A percentile compares a stretch with the other conserved stretches of the same genome.
Evolutionary conservation across 1,140 invertebrate genomes (phyloP).

Genomic region (Parapsyche elsis): DNA sequence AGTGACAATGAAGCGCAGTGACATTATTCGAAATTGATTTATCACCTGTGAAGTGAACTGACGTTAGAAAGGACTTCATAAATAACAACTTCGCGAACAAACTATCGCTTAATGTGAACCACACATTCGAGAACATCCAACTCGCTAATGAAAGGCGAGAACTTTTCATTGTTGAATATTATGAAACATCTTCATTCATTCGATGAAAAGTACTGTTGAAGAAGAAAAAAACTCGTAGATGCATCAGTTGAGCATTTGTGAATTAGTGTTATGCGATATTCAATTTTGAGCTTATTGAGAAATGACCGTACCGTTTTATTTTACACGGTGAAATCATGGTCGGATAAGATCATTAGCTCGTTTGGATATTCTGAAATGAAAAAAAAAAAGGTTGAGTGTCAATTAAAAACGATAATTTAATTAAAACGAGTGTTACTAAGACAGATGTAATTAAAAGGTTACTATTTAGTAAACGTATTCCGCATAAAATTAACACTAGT

Average conservation of each 20-base stretch:
- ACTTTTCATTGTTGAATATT: neutral
- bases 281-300: too few relatives aligned
- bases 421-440: slow-evolving; percentile 1
- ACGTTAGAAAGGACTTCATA: slow-evolving; percentile 33
- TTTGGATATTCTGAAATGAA: neutral
- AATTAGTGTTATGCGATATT: too few relatives aligned
- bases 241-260: neutral
- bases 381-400: slow-evolving; percentile 14
- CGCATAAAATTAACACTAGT: too few relatives aligned
- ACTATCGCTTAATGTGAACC: slow-evolving; percentile 14
- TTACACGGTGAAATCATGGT: neutral
- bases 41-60: slow-evolving; percentile 22
- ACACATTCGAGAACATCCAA: neutral
- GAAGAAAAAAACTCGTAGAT: neutral
- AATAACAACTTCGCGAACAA: slow-evolving; percentile 37
- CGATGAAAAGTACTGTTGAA: too few relatives aligned
- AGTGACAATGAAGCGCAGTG: slow-evolving; percentile 35
- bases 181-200: too few relatives aligned
- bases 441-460: neutral
- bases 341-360: slow-evolving; percentile 10
- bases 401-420: slow-evolving; percentile 18
- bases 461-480: too few relatives aligned
- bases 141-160: slow-evolving; percentile 9
- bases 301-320: too few relatives aligned
- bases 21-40: slow-evolving; percentile 42